A percentile compares a stretch with the other conserved stretches of the same genome.
Conservation (phyloP, 2,113 vertebrate species). For the Erpornis zantholeuca region DNA sequence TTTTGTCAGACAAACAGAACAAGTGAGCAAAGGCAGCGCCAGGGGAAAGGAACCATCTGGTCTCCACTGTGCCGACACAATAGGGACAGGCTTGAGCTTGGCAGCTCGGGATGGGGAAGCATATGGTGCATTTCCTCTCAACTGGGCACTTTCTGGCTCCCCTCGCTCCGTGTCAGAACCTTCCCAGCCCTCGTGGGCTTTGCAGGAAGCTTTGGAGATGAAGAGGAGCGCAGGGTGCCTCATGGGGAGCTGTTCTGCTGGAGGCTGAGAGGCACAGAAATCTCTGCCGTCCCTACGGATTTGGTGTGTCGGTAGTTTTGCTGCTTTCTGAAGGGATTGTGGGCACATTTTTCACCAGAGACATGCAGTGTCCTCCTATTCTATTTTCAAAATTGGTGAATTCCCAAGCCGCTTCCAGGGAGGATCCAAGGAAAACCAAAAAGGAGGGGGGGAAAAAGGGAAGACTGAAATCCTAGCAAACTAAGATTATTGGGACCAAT, state of each 20-base stretch:
- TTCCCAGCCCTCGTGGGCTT: accelerated
- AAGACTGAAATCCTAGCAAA: background rate
- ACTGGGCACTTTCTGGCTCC: background rate
- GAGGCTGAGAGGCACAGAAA: background rate
- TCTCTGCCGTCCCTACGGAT: background rate
- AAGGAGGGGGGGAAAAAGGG: accelerated
- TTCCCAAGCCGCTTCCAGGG: background rate
- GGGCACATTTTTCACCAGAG: background rate
- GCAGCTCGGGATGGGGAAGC: background rate
- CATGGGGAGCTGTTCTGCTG: accelerated
- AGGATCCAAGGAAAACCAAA: background rate
- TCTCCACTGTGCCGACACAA: background rate
- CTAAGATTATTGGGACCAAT: background rate
- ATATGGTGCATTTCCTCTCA: background rate
- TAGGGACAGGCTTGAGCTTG: background rate
- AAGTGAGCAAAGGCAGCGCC: background rate
- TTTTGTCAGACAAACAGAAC: background rate
- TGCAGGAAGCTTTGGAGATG: accelerated
- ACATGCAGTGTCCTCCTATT: accelerated
- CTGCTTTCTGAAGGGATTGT: background rate
- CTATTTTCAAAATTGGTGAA: background rate
- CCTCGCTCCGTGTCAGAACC: background rate
- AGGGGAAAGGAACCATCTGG: constrained; percentile 3
- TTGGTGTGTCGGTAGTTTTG: accelerated
- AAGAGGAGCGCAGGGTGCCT: accelerated